Conservation (phyloP, 2,888 invertebrate genomes). For the Eupithecia vulgata region DNA sequence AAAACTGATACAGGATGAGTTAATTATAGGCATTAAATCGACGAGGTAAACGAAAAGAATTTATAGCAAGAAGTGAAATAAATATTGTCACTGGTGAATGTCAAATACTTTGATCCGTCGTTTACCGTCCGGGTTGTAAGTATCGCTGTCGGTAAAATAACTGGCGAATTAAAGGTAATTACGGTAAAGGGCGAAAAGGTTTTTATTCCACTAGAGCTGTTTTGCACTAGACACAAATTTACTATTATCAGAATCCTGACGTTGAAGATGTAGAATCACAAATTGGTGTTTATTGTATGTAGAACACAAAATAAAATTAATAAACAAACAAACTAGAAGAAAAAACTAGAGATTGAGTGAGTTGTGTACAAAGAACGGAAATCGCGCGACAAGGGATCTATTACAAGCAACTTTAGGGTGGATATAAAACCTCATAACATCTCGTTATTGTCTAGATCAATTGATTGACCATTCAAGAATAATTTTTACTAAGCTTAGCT, state of each 20-base stretch:
- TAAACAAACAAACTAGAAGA: no score
- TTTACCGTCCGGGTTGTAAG: conserved; percentile 7
- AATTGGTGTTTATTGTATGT: no score
- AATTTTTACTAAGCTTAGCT: no score
- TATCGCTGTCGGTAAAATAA: conserved; percentile 6
- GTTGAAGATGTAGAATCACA: not conserved
- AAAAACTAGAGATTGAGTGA: no score
- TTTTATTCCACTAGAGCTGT: not conserved
- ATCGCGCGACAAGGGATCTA: no score
- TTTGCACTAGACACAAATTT: not conserved
- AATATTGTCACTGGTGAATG: conserved; percentile 20
- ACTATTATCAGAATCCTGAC: not conserved
- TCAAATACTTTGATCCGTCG: conserved; percentile 12
- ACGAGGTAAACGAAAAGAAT: conserved; percentile 13
- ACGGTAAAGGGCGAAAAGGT: conserved; percentile 2
- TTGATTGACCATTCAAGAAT: no score
- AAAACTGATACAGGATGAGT: conserved; percentile 6
- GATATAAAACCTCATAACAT: no score
- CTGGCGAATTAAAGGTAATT: conserved; percentile 14
- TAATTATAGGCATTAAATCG: conserved; percentile 15
- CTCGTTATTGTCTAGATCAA: no score
- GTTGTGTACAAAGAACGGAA: no score
- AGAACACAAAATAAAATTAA: no score
- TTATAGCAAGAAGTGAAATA: conserved; percentile 13
- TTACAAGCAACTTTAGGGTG: no score